Conservation (phyloP, 1,140 invertebrate species). For the Nephila pilipes region DNA sequence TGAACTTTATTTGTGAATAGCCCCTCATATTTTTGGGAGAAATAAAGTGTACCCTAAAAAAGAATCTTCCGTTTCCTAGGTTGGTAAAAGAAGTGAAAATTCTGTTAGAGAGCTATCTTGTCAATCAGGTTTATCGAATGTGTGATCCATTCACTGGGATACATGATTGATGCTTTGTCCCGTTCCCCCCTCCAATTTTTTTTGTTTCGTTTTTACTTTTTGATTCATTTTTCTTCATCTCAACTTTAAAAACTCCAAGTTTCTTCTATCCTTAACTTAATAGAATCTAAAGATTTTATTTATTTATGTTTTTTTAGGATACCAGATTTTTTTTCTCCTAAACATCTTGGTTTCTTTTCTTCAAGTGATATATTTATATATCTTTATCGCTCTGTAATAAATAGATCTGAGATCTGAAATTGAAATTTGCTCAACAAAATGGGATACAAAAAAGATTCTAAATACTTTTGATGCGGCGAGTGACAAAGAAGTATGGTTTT, state of each 20-base stretch:
- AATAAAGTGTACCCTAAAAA: slow-evolving; percentile 13
- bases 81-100: slow-evolving; percentile 57
- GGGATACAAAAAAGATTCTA: too few relatives aligned
- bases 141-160: slow-evolving; percentile 45
- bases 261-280: too few relatives aligned
- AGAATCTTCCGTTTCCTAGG: slow-evolving; percentile 40
- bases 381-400: neutral
- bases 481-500: too few relatives aligned
- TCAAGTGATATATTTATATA: neutral
- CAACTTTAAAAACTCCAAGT: neutral
- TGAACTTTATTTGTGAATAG: slow-evolving; percentile 2
- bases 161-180: slow-evolving; percentile 63
- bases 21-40: neutral
- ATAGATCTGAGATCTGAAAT: too few relatives aligned
- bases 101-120: slow-evolving; percentile 64
- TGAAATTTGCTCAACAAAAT: too few relatives aligned
- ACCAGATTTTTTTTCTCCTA: neutral
- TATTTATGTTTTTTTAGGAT: too few relatives aligned
- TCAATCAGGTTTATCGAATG: slow-evolving; percentile 59
- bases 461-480: too few relatives aligned
- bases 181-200: neutral
- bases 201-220: neutral
- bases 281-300: neutral
- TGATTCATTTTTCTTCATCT: neutral
- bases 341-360: neutral